Percentiles rank a stretch among this genome's conserved stretches.
Evolutionary conservation across 2,113 vertebrate species (phyloP).

Genomic region (Proterorhinus semilunaris): DNA sequence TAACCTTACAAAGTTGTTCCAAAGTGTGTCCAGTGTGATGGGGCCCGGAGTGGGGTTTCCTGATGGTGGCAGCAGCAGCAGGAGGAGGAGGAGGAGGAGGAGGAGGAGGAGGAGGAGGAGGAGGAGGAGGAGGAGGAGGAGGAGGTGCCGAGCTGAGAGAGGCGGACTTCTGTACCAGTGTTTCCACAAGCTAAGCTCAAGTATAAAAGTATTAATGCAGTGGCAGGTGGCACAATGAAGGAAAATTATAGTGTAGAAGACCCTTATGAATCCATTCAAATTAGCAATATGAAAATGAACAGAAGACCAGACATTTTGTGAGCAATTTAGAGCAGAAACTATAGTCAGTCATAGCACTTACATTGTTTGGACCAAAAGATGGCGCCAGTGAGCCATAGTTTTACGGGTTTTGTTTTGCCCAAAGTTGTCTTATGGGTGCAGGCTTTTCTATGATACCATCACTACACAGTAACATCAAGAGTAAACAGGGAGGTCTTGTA

Average conservation of each 20-base stretch:
- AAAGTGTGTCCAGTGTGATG: background rate
- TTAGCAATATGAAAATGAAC: no score
- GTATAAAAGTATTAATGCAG: no score
- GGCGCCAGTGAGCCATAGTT: background rate
- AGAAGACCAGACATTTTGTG: no score
- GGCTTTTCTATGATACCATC: background rate
- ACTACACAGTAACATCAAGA: background rate
- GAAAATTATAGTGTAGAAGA: no score
- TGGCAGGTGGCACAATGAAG: no score
- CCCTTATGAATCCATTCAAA: no score
- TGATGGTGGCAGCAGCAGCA: background rate
- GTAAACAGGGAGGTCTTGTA: background rate
- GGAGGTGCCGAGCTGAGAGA: background rate
- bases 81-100: background rate
- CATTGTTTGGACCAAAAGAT: background rate
- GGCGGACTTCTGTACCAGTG: background rate
- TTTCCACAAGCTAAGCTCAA: background rate
- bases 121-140: background rate
- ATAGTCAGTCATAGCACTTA: no score
- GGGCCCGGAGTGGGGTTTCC: background rate
- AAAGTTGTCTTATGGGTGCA: background rate
- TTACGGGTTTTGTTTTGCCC: background rate
- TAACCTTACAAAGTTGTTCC: background rate
- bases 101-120: background rate
- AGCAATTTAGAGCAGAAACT: no score